These are phyloP conservation scores for Melieria omissa DNA, from an alignment of 2,888 invertebrate genomes.

Conservation along the genomic window DNA sequence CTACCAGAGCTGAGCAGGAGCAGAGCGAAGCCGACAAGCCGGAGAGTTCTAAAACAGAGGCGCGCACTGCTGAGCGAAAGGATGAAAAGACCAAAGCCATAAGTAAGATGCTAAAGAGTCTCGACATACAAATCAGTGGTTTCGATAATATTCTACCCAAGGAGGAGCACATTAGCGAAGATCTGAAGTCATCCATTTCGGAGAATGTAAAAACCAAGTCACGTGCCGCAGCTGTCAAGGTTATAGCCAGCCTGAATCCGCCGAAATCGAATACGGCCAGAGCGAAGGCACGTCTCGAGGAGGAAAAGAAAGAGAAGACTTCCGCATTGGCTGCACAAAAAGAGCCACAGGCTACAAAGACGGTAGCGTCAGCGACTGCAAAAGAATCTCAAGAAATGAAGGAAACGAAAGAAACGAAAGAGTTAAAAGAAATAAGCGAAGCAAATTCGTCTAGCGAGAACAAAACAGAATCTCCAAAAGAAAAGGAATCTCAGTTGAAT, in stretches of 20 bases:
- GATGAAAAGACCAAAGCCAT: conserved; percentile 65
- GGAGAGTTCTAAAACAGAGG: conserved; percentile 32
- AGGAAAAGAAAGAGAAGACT: conserved; percentile 33
- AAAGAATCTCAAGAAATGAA: conserved; percentile 7
- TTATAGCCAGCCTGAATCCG: conserved; percentile 55
- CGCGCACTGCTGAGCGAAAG: conserved; percentile 45
- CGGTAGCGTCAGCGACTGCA: neutral
- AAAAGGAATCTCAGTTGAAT: neutral
- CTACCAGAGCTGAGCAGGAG: conserved; percentile 16
- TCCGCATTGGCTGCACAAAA: conserved; percentile 22
- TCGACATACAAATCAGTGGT: conserved; percentile 66
- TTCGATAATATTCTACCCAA: conserved; percentile 62
- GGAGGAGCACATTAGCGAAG: conserved; percentile 61
- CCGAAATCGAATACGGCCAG: conserved; percentile 48
- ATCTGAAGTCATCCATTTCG: conserved; percentile 66
- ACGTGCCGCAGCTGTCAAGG: conserved; percentile 64
- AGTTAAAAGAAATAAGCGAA: conserved; percentile 33
- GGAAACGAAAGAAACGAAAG: conserved; percentile 30
- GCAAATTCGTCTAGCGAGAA: conserved; percentile 28
- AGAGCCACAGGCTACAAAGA: conserved; percentile 34
- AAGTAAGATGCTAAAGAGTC: conserved; percentile 65
- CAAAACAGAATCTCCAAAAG: conserved; percentile 15
- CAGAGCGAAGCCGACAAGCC: conserved; percentile 26
- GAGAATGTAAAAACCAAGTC: conserved; percentile 67
- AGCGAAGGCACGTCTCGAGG: conserved; percentile 37